phyloP scores from a whole-genome alignment of 2,888 invertebrate species.

The Meganola albula region DNA sequence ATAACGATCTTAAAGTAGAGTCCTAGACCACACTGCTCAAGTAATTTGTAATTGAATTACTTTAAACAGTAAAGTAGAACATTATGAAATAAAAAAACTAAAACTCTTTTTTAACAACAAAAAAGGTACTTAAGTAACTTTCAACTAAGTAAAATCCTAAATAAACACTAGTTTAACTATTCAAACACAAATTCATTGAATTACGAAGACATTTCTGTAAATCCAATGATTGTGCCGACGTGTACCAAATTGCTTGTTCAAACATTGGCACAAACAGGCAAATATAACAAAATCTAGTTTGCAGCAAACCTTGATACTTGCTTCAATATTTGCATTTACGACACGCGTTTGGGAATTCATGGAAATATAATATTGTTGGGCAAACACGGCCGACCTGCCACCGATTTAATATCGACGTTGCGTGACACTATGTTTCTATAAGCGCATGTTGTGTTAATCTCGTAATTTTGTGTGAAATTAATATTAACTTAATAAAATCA shows the following conservation, averaged over 20 bases:
- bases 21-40: too few species aligned
- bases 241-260: slow-evolving; percentile 22
- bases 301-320: slow-evolving; percentile 31
- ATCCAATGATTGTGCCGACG: background rate
- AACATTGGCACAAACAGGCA: slow-evolving; percentile 27
- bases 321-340: slow-evolving; percentile 37
- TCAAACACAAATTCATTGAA: slow-evolving; percentile 3
- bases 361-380: slow-evolving; percentile 25
- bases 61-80: too few species aligned
- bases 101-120: background rate
- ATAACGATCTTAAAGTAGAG: too few species aligned
- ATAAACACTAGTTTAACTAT: slow-evolving; percentile 1
- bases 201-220: background rate
- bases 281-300: slow-evolving; percentile 41
- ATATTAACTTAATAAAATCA: too few species aligned
- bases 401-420: slow-evolving; percentile 10
- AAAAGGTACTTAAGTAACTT: background rate
- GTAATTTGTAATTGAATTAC: too few species aligned
- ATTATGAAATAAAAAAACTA: too few species aligned
- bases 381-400: slow-evolving; percentile 10
- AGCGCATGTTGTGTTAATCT: too few species aligned
- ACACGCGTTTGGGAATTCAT: slow-evolving; percentile 26
- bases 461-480: too few species aligned
- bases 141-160: background rate
- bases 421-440: too few species aligned